Evolutionary conservation across 1,140 invertebrate species (phyloP).

Genomic region (Homalodisca vitripennis): DNA sequence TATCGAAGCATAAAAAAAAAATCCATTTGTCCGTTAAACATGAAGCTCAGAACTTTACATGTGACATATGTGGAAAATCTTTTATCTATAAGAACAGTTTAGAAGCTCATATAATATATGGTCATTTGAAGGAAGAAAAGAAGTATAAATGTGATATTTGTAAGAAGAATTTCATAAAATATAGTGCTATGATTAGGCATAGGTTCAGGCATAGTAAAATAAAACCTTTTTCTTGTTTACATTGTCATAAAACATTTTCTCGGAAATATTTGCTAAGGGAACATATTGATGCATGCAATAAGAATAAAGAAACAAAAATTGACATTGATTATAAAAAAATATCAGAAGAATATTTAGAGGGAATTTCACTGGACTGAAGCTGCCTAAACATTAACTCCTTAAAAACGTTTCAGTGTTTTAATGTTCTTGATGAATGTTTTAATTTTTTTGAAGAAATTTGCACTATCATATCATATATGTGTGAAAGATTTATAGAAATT

Average conservation of each 20-base stretch:
- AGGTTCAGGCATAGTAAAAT: conserved; percentile 1
- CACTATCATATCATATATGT: too few relatives aligned
- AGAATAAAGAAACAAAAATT: not conserved
- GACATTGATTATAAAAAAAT: too few relatives aligned
- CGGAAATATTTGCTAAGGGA: not conserved
- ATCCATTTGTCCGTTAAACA: not conserved
- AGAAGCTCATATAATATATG: conserved; percentile 1
- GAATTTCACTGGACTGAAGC: too few relatives aligned
- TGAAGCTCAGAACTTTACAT: not conserved
- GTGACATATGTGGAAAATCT: not conserved
- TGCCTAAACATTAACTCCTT: too few relatives aligned
- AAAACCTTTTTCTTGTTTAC: not conserved
- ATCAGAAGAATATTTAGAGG: too few relatives aligned
- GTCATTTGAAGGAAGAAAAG: not conserved
- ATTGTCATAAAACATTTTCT: not conserved
- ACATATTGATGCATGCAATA: not conserved
- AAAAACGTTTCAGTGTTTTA: too few relatives aligned
- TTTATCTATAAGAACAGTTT: conserved; percentile 10
- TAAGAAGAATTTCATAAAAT: conserved; percentile 1
- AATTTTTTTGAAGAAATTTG: too few relatives aligned
- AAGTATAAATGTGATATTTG: not conserved
- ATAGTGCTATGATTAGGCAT: not conserved
- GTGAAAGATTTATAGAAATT: too few relatives aligned
- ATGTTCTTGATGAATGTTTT: too few relatives aligned
- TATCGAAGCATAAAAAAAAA: not conserved